phyloP scores from a whole-genome alignment of 2,888 invertebrate species.

The Ormyrus rosae region DNA sequence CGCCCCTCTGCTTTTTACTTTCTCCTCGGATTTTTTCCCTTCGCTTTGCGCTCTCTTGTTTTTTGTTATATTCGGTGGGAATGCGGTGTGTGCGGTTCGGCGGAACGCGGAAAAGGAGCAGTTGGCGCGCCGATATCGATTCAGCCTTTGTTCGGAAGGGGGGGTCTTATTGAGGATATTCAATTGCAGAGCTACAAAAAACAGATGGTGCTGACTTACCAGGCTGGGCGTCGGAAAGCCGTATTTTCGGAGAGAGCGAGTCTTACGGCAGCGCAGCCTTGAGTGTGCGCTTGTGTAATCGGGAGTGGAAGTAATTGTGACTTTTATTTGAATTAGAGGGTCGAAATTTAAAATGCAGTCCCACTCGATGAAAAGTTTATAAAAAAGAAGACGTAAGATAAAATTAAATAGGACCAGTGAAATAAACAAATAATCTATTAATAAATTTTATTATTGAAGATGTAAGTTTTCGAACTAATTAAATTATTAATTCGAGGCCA shows the following conservation, averaged over 20 bases:
- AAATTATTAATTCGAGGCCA: too few relatives aligned
- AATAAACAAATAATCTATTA: too few relatives aligned
- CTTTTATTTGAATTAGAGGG: too few relatives aligned
- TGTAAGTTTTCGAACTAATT: too few relatives aligned
- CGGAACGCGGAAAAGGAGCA: slow-evolving; percentile 41
- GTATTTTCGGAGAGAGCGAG: background rate
- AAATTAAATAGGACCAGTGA: too few relatives aligned
- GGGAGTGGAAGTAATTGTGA: too few relatives aligned
- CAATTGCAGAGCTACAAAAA: slow-evolving; percentile 21
- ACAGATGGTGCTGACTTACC: slow-evolving; percentile 49
- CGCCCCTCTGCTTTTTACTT: background rate
- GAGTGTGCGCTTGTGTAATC: too few relatives aligned
- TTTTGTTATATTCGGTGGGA: slow-evolving; percentile 34
- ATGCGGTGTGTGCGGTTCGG: background rate
- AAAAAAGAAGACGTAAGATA: too few relatives aligned
- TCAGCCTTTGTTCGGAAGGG: slow-evolving; percentile 45
- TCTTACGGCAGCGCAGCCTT: too few relatives aligned
- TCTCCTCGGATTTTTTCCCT: background rate
- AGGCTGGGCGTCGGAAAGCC: background rate
- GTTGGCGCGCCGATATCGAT: slow-evolving; percentile 56
- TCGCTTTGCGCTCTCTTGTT: background rate
- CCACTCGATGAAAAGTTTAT: too few relatives aligned
- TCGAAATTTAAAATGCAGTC: too few relatives aligned
- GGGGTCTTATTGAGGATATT: slow-evolving; percentile 51
- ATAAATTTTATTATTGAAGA: too few relatives aligned